Evolutionary conservation across 2,113 vertebrate species (phyloP).

Genomic region (Lophura nycthemera): DNA sequence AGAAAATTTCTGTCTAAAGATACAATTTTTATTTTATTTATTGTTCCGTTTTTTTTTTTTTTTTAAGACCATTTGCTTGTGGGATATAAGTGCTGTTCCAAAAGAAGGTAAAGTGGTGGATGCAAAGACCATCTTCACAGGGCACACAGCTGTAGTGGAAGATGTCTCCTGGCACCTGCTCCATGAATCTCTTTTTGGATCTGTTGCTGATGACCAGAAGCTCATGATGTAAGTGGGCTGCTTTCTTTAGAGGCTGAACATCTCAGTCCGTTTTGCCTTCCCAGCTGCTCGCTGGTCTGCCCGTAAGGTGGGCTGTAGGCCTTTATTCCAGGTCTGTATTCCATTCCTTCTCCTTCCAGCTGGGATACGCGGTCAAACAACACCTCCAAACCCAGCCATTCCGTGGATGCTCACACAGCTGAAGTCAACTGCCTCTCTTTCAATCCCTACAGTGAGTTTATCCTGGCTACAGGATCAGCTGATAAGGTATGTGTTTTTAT

Average conservation of each 20-base stretch:
- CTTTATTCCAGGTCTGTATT: not conserved
- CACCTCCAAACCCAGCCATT: slow-evolving; percentile 97
- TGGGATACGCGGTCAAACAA: slow-evolving; percentile 98
- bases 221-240: slow-evolving; percentile 90
- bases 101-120: slow-evolving; percentile 98
- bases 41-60: not conserved
- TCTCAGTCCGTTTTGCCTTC: not conserved
- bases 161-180: slow-evolving; percentile 97
- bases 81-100: slow-evolving; percentile 97
- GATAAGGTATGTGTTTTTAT: slow-evolving; percentile 84
- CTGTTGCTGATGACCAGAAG: slow-evolving; percentile 97
- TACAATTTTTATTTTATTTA: not conserved
- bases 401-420: slow-evolving; percentile 96
- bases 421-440: slow-evolving; percentile 98
- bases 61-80: slow-evolving; percentile 94
- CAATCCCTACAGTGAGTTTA: slow-evolving; percentile 98
- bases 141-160: slow-evolving; percentile 96
- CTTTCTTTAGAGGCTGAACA: accelerated
- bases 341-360: slow-evolving; percentile 64
- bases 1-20: not conserved
- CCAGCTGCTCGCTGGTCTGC: not conserved
- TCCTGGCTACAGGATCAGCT: slow-evolving; percentile 95
- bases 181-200: slow-evolving; percentile 95
- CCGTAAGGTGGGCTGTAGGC: accelerated
- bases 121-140: slow-evolving; percentile 98